Evolutionary conservation across 2,113 vertebrate species (phyloP), one percentile per base, ranked within the genome.

Genomic region (Thalassoma bifasciatum): DNA sequence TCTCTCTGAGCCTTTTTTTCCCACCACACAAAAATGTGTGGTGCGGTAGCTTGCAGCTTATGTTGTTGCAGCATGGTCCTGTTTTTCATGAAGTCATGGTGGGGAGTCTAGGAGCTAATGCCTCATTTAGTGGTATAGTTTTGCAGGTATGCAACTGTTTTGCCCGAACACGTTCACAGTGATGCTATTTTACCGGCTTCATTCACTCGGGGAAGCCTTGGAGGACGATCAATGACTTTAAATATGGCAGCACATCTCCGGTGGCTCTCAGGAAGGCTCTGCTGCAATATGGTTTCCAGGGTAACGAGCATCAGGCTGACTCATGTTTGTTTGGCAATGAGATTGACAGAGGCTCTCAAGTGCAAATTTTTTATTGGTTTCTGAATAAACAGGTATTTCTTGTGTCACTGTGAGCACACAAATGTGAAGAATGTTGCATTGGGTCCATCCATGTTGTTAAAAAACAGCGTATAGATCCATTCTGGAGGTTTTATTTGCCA

Each of bases 261-360:
- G 14, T 66, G 26, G 16, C 63, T 36, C 24, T 17, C 10, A 19
- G 21, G 72, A 40, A 21, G 37, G 16, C 54, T 58, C 49, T 59
- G 30, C 38, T 59, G 57, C 53, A 57, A 46, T 69, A 72, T 69
- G 71, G 70, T 79, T 87, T 72, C 74, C 74, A 0, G 1, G 44
- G 71, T 57, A 84, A 86, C 36, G 0, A 53, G 34, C 3, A 8
- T 24, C 26, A 38, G 74, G 40, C 63, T 84, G 72, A 77, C 58
- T 82, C 56, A 70, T 75, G 67, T 70, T 57, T 78, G 50, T 79
- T 60, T 60, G 34, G 30, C 17, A 74, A 54, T 44, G 37, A 72
- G 49, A 46, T 56, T 19, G 40, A 40, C 52, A 75, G 36, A 66
- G 60, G 24, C 66, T 46, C 23, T 23, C n/a, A 46, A 0, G 26